A percentile compares a stretch with the other conserved stretches of the same genome.
Conservation (phyloP, 1,140 invertebrate genomes). For the Drosophila bocqueti region DNA sequence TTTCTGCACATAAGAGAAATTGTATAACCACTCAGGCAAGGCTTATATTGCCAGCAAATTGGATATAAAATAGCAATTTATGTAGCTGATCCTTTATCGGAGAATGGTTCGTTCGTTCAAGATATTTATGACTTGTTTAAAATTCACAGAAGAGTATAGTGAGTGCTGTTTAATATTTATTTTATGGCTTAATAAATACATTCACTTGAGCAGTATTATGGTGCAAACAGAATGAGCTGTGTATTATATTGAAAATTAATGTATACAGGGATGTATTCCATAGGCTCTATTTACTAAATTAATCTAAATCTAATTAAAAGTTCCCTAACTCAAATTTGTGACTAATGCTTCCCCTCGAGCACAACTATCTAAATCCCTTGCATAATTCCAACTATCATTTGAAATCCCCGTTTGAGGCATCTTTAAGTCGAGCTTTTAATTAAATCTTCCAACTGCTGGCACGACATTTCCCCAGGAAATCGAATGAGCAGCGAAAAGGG, state of each 20-base stretch:
- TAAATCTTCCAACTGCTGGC: conserved; percentile 41
- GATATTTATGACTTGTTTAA: conserved; percentile 16
- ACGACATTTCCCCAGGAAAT: conserved; percentile 43
- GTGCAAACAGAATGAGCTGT: no score
- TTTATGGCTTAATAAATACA: conserved; percentile 12
- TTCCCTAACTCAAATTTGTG: background rate
- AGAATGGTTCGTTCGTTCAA: conserved; percentile 2
- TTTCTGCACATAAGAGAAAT: conserved; percentile 4
- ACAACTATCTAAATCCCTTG: conserved; percentile 19
- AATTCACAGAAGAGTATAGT: background rate
- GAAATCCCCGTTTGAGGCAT: conserved; percentile 27
- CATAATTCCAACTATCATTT: conserved; percentile 25
- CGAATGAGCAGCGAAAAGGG: conserved; percentile 4
- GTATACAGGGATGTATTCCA: no score
- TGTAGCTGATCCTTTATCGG: conserved; percentile 5
- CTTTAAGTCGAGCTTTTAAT: conserved; percentile 50
- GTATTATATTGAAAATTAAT: background rate
- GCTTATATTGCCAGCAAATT: conserved; percentile 11
- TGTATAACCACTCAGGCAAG: conserved; percentile 4
- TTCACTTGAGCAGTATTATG: background rate
- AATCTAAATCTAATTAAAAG: background rate
- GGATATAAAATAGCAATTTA: conserved; percentile 11
- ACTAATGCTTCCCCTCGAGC: background rate
- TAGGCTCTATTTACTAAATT: no score
- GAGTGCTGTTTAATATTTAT: background rate